A percentile compares a stretch with the other conserved stretches of the same genome.
These are phyloP conservation scores for Amazona guildingii DNA, from an alignment of 2,113 vertebrate genomes.

Conservation along the genomic window DNA sequence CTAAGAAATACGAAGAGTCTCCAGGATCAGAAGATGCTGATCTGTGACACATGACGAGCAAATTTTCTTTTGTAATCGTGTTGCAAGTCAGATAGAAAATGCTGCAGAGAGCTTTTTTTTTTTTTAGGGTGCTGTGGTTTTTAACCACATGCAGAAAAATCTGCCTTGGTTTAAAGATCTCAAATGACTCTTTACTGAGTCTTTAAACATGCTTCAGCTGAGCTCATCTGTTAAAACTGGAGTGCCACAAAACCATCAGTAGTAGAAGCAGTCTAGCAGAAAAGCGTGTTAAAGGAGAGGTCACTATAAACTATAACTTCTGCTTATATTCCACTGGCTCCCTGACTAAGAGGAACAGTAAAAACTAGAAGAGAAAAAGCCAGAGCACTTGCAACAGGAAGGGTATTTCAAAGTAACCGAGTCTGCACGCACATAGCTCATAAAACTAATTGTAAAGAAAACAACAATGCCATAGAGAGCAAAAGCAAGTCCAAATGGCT, in stretches of 20 bases:
- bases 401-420: not conserved
- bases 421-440: not conserved
- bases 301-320: not conserved
- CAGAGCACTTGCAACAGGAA: not conserved
- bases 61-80: not conserved
- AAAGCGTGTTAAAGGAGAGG: not conserved
- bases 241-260: not conserved
- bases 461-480: not conserved
- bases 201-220: not conserved
- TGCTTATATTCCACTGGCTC: not conserved
- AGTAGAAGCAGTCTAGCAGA: not conserved
- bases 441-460: not conserved
- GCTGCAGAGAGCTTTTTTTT: not conserved
- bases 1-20: not conserved
- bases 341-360: not conserved
- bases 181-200: not conserved
- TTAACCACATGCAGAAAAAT: not conserved
- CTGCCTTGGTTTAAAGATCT: not conserved
- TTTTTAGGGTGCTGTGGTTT: not conserved
- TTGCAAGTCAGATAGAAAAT: not conserved
- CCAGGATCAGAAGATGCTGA: not conserved
- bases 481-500: not conserved
- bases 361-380: not conserved
- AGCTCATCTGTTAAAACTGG: not conserved
- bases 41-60: not conserved